Evolutionary conservation across 2,888 invertebrate genomes (phyloP), one percentile per base, ranked within the genome.

Genomic region (Orthonevra nobilis): DNA sequence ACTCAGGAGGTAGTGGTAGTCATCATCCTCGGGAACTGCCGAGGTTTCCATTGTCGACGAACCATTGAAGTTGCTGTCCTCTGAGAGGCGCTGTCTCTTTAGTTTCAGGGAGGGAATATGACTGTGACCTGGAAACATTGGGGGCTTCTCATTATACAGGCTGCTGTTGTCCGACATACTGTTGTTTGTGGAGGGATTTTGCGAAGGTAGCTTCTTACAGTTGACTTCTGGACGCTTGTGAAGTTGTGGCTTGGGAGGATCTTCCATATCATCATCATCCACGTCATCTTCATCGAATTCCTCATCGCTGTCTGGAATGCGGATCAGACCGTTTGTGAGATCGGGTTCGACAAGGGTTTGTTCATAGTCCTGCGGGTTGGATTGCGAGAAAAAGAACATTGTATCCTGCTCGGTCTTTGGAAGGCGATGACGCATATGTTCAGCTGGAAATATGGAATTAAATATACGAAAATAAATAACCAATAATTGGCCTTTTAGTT

Each of bases 281-380:
- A 84, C 83, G 26, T 87, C 87, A 46, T 87, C 87, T 81, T 87
- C 87, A 68, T 87, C 87, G 50, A 84, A 87, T 56, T 87, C 87
- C 60, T 87, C 88, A 48, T 88, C 87, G 60, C 87, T 87, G 81
- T 88, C 88, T 44, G 87, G 87, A 69, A 87, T 82, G 7, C 87
- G 87, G 69, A 87, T 87, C 0, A 88, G 82, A 0, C 88, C 88
- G 40, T 88, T 87, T n/a, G 87, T 86, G 1, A 88, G 83, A 54
- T 88, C 88, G 2, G 88, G 88, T 44, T 88, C 88, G n/a, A 88
- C 88, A 1, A 88, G 84, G 0, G 87, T 88, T 75, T 88, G 87
- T 75, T 87, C 83, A 50, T 83, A 82, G 34, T 84, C 86, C 61
- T 87, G 87, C 0, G 61, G 26, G n/a, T 63, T 69, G 0, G 56